Evolutionary conservation across 2,888 invertebrate genomes (phyloP), one percentile per base, ranked within the genome.

Genomic region (Meloe dianella): DNA sequence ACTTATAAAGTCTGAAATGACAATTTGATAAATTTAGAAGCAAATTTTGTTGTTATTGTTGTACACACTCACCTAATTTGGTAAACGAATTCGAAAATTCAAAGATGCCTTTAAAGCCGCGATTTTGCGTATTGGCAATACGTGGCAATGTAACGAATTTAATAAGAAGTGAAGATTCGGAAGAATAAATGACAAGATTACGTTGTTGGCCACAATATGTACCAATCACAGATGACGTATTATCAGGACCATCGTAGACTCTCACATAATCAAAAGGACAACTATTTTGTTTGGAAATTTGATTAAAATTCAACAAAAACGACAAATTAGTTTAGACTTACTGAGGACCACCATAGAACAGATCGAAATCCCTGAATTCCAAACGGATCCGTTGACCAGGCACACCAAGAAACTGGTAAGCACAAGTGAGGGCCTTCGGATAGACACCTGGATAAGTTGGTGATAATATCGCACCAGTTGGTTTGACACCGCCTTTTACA

Each of bases 361-460:
- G 90, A 86, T 98, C 98, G 86, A 98, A 98, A 87, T 98, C 98
- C 81, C 96, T 89, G 87, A 98, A 98, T 85, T 95, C 96, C 77
- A 98, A 89, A 73, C 97, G 91, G 77, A 98, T 94, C 81, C 98
- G 87, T 86, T 98, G 96, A 64, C 94, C 93, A 60, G 90, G 88
- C 81, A 90, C 89, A 62, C 98, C 98, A 79, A 93, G 90, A 86
- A 99, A 95, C 85, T 94, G 92, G 86, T 96, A 97, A 85, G 91
- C 91, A 88, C 98, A 98, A 78, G 89, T 89, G 81, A 97, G 89
- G 85, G 96, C 94, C 87, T 98, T 98, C 75, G 99, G 98, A 87
- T 99, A 99, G 79, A 96, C 93, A 76, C 99, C 99, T 70, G 99
- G 99, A 88, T 99, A 99, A 71, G 99, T 99, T 71, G 98, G 98